A percentile compares a stretch with the other conserved stretches of the same genome.
These are phyloP conservation scores for Microcebus lehilahytsara DNA, from an alignment of 2,113 vertebrate genomes.

Conservation along the genomic window DNA sequence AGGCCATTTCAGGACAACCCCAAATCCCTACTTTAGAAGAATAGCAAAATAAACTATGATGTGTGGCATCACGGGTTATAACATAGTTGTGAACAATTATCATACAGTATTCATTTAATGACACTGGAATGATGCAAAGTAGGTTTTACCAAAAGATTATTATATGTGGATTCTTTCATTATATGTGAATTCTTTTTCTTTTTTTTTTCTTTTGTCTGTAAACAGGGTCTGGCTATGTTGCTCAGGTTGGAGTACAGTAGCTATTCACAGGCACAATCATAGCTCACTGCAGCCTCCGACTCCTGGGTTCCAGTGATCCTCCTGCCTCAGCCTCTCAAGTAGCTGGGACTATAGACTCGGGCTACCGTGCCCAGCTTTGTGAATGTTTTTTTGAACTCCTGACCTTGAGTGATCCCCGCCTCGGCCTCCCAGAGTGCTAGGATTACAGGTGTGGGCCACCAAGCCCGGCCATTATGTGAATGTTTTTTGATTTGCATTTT, in stretches of 20 bases:
- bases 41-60: neutral
- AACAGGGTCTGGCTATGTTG: neutral
- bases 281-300: neutral
- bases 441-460: neutral
- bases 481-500: neutral
- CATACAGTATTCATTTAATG: neutral
- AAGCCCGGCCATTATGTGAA: no score
- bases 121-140: neutral
- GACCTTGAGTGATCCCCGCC: no score
- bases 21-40: neutral
- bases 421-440: no score
- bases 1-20: constrained; percentile 26
- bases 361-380: neutral
- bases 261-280: neutral
- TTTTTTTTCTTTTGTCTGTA: neutral
- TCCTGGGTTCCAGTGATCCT: neutral
- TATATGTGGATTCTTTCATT: neutral
- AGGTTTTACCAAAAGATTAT: neutral
- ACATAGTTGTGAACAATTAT: neutral
- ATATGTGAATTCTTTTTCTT: neutral
- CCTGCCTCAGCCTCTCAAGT: neutral
- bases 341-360: neutral
- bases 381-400: neutral
- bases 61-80: neutral
- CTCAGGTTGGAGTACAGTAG: neutral